Percentiles rank a stretch among this genome's conserved stretches.
These are phyloP conservation scores for Ictalurus furcatus DNA, from an alignment of 2,113 vertebrate species.

Conservation along the genomic window DNA sequence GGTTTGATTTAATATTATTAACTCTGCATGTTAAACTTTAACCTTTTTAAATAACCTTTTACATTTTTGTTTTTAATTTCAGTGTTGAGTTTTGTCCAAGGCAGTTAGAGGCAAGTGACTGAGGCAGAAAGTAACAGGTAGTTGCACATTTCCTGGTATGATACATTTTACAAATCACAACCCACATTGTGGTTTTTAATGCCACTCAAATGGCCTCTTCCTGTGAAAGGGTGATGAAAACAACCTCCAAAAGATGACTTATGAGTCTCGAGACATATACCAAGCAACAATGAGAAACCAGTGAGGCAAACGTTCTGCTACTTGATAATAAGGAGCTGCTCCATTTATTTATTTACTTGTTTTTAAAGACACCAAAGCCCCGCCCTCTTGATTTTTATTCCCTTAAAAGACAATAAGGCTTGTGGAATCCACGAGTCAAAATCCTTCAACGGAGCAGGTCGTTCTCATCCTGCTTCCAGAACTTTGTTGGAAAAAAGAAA, in stretches of 20 bases:
- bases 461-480: background rate
- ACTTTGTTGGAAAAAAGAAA: background rate
- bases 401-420: background rate
- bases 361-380: background rate
- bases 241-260: too few relatives aligned
- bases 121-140: too few relatives aligned
- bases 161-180: background rate
- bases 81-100: background rate
- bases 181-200: background rate
- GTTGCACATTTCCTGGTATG: background rate
- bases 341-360: background rate
- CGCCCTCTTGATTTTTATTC: background rate
- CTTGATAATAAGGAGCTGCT: background rate
- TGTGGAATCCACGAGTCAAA: background rate
- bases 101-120: background rate
- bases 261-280: too few relatives aligned
- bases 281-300: background rate
- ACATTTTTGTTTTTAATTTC: too few relatives aligned
- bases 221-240: too few relatives aligned
- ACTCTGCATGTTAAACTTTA: too few relatives aligned
- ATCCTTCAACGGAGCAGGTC: background rate
- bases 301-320: background rate
- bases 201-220: too few relatives aligned
- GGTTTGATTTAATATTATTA: too few relatives aligned
- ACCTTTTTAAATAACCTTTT: too few relatives aligned